Evolutionary conservation across 2,797 vertebrate genomes (phyloP).

Genomic region (Spea hammondii): DNA sequence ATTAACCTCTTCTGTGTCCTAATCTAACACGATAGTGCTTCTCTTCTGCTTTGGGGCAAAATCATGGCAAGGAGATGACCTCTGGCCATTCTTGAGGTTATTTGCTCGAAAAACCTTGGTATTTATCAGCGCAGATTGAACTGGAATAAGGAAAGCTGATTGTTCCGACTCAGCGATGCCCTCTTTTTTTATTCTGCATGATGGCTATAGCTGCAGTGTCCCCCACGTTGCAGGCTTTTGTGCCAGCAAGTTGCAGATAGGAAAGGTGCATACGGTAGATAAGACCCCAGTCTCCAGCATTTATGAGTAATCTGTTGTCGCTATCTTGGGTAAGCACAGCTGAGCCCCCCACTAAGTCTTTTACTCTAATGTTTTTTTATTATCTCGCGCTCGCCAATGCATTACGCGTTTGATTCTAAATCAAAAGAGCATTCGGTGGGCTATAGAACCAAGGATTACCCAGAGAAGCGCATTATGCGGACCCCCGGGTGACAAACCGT

Average conservation of each 20-base stretch:
- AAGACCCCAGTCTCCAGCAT: neutral
- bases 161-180: slow-evolving; percentile 29
- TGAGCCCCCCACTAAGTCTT: too few species aligned
- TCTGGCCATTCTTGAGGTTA: slow-evolving; percentile 41
- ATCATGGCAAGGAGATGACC: slow-evolving; percentile 34
- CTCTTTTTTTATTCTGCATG: slow-evolving; percentile 21
- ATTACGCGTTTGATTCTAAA: too few species aligned
- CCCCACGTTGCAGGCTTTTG: slow-evolving; percentile 24
- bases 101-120: slow-evolving; percentile 35
- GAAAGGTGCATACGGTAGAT: neutral
- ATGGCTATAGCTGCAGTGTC: slow-evolving; percentile 28
- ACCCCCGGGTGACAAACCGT: too few species aligned
- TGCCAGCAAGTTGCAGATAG: neutral
- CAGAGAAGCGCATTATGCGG: neutral
- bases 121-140: slow-evolving; percentile 12
- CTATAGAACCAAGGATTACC: too few species aligned
- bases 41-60: neutral
- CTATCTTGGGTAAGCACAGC: too few species aligned
- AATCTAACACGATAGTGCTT: slow-evolving; percentile 7
- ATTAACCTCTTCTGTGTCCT: slow-evolving; percentile 6
- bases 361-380: too few species aligned
- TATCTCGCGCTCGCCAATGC: too few species aligned
- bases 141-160: slow-evolving; percentile 15
- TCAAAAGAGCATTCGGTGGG: too few species aligned
- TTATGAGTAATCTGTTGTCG: too few species aligned